Conservation (phyloP, 2,888 invertebrate species). For the Pristionchus exspectatus region DNA sequence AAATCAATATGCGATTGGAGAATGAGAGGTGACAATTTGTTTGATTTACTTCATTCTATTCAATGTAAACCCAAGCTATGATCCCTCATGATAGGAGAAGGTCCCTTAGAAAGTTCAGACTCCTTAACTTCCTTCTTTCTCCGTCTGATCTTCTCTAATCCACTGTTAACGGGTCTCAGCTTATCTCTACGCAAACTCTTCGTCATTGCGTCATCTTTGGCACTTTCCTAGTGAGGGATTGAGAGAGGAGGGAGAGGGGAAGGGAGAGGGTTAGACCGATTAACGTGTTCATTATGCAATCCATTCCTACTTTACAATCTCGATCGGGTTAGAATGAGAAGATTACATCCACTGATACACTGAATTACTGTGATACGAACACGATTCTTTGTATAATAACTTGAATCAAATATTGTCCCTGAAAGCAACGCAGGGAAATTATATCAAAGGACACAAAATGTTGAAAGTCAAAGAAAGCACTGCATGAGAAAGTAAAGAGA, state of each 20-base stretch:
- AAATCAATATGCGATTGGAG: constrained; percentile 19
- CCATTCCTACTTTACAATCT: neutral
- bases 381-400: too few relatives aligned
- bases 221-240: constrained; percentile 2
- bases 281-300: constrained; percentile 39
- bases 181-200: constrained; percentile 26
- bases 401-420: neutral
- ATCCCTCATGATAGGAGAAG: neutral
- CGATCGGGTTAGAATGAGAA: neutral
- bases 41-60: constrained; percentile 10
- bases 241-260: constrained; percentile 21
- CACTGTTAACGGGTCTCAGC: constrained; percentile 39
- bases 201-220: constrained; percentile 12
- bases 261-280: constrained; percentile 37
- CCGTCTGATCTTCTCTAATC: constrained; percentile 38
- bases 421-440: too few relatives aligned
- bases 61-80: neutral
- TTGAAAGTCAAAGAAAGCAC: too few relatives aligned
- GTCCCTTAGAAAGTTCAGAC: neutral
- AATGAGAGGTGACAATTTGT: constrained; percentile 30
- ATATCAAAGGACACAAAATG: too few relatives aligned
- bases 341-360: neutral
- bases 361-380: neutral
- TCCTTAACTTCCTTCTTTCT: constrained; percentile 31
- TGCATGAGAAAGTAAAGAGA: too few relatives aligned